These are phyloP conservation scores for Phalacrocorax pelagicus DNA, from an alignment of 2,113 vertebrate genomes.

Conservation along the genomic window DNA sequence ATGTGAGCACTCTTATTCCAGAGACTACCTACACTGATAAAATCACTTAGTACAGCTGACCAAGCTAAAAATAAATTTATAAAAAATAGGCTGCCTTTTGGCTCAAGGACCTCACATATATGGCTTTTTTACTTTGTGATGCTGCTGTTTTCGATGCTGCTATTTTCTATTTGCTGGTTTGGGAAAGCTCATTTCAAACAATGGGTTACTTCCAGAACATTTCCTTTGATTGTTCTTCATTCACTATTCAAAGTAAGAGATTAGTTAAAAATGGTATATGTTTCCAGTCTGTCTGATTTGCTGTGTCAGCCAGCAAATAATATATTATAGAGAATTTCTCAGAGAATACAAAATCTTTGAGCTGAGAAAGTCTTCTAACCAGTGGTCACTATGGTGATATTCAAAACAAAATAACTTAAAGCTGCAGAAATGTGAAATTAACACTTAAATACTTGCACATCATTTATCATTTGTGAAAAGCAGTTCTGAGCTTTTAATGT, in stretches of 20 bases:
- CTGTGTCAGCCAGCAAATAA: background rate
- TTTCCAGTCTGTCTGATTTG: background rate
- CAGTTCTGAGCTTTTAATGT: background rate
- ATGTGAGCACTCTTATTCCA: background rate
- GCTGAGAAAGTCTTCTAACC: background rate
- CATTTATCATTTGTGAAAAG: background rate
- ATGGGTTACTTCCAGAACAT: background rate
- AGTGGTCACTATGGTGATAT: background rate
- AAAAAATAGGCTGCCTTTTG: slow-evolving; percentile 1
- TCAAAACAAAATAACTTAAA: background rate
- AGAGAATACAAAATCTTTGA: background rate
- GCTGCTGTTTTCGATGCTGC: background rate
- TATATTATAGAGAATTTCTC: background rate
- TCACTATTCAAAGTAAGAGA: background rate
- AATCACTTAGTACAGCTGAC: slow-evolving; percentile 12
- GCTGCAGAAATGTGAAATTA: background rate
- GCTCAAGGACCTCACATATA: background rate
- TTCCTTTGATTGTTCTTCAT: slow-evolving; percentile 37
- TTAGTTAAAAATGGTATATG: background rate
- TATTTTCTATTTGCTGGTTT: slow-evolving; percentile 23
- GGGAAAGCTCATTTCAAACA: slow-evolving; percentile 28
- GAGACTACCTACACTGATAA: slow-evolving; percentile 5
- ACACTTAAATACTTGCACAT: background rate
- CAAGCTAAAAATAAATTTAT: slow-evolving; percentile 27
- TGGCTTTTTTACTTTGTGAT: background rate